Base-by-base conservation (phyloP, 2,797 vertebrate species). In the Hyperoplus lanceolatus region DNA sequence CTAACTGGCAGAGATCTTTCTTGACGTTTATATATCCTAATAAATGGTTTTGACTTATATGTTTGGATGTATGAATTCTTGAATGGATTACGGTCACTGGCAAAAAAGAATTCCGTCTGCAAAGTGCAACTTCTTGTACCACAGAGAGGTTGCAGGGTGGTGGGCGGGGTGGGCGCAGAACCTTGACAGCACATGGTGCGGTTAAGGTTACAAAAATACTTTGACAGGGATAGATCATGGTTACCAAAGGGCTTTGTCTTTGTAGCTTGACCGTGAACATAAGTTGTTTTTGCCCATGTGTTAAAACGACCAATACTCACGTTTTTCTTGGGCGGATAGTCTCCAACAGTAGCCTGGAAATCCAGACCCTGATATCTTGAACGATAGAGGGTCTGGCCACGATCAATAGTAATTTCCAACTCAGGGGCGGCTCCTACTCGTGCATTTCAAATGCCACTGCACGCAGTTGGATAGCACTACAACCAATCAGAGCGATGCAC, bases 271-370 rank as follows among this genome's bases (percentile, higher is more conserved):
- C 48, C 11, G 12, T 38, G 50, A 71, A 70, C 18, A 64, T 4
- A 36, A 59, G 18, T 16, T 6, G 5, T 59, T 71, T 64, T 50
- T 59, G 48, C 48, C 42, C 61, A 57, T 75, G 66, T 62, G 66
- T 61, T 56, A 61, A 53, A 53, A 60, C 5, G 1, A 54, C 53
- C 16, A 43, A 70, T 43, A 13, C 72, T 73, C 21, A 55, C 2
- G 8, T 66, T 64, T 59, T 69, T 49, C 64, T 49, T 62, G 5
- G 51, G 38, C 68, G 48, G 42, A 61, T 16, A 62, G 64, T 81
- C 48, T 64, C 51, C 49, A 63, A 70, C 71, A 79, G 74, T 73
- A 21, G 21, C 21, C 21, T 21, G 21, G 21, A 21, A 21, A 21
- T 21, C 21, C 21, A 21, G 21, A 21, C 21, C 21, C 72, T 59